phyloP scores from a whole-genome alignment of 2,797 vertebrate species.

The Gambelia wislizenii region DNA sequence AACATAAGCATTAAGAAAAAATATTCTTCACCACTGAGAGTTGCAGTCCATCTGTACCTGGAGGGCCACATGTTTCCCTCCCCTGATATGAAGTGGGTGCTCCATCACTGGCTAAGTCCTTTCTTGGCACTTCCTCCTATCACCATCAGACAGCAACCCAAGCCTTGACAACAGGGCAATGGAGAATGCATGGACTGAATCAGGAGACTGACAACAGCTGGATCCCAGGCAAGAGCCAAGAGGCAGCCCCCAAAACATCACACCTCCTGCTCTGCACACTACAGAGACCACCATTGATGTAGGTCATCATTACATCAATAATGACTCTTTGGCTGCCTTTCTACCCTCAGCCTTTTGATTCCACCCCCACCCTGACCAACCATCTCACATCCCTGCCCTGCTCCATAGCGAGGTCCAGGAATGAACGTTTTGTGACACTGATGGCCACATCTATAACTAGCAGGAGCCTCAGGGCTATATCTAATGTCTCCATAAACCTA shows the following conservation, averaged over 20 bases:
- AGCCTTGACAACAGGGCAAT: not conserved
- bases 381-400: not conserved
- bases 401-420: not conserved
- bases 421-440: slow-evolving; percentile 11
- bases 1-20: no score
- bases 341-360: slow-evolving; percentile 9
- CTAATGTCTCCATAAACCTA: slow-evolving; percentile 39
- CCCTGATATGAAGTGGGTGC: no score
- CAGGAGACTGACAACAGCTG: not conserved
- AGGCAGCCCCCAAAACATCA: not conserved
- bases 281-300: not conserved
- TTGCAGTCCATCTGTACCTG: no score
- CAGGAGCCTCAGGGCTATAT: slow-evolving; percentile 10
- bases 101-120: no score
- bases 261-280: not conserved
- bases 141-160: not conserved
- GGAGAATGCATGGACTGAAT: not conserved
- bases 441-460: slow-evolving; percentile 20
- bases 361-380: not conserved
- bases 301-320: not conserved
- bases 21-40: no score
- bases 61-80: no score
- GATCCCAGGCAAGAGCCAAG: not conserved
- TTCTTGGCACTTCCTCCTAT: not conserved
- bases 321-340: not conserved